Evolutionary conservation across 2,888 invertebrate genomes (phyloP).

Genomic region (Cheilosia scutellata): DNA sequence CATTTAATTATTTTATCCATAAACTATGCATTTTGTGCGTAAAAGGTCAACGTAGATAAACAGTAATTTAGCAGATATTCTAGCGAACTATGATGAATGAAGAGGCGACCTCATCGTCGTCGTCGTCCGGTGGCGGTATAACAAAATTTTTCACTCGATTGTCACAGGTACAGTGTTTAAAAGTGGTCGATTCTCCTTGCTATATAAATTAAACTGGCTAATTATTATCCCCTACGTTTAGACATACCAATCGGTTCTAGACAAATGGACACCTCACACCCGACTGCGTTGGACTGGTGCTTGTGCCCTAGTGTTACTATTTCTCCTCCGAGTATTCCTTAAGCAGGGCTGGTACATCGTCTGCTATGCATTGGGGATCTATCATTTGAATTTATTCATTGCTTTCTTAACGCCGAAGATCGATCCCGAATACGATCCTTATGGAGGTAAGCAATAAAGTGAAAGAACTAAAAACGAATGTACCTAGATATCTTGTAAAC

Average conservation of each 20-base stretch:
- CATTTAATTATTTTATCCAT: conserved; percentile 35
- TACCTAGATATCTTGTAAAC: not conserved
- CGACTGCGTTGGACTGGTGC: conserved; percentile 92
- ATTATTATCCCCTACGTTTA: conserved; percentile 67
- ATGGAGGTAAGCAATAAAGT: conserved; percentile 88
- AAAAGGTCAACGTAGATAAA: conserved; percentile 55
- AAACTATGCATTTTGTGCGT: conserved; percentile 66
- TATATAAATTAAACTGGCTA: conserved; percentile 13
- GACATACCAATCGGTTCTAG: conserved; percentile 92
- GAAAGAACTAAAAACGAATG: not conserved
- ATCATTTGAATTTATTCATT: conserved; percentile 99
- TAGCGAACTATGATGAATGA: conserved; percentile 83
- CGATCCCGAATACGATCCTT: conserved; percentile 97
- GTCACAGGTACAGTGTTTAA: conserved; percentile 81
- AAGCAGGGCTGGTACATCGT: conserved; percentile 99
- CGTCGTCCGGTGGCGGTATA: conserved; percentile 80
- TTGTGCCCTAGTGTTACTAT: conserved; percentile 88
- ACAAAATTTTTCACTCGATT: conserved; percentile 83
- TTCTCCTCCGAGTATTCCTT: conserved; percentile 92
- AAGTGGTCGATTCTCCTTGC: conserved; percentile 26
- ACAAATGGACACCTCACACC: conserved; percentile 93
- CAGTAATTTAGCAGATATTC: conserved; percentile 26
- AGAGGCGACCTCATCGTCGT: conserved; percentile 80
- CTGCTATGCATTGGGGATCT: conserved; percentile 99
- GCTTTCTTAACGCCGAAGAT: conserved; percentile 99